Base-by-base conservation (phyloP, 30 jellyfish, hydroid and myxozoan genomes). In the Cassiopea xamachana region DNA sequence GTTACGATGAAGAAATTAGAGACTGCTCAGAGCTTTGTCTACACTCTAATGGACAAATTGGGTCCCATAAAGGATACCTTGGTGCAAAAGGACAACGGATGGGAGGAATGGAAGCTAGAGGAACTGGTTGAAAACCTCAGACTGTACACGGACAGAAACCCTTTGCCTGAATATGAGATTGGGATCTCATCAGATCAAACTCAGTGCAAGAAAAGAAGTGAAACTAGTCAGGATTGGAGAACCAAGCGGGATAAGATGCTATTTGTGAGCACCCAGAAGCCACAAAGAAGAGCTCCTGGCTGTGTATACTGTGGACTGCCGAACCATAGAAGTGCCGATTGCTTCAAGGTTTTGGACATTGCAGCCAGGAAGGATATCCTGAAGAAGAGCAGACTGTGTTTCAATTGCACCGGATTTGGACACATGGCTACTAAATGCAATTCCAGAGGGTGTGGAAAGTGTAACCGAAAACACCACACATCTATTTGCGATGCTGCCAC, bases 361-460 rank as follows among this genome's bases (percentile, higher is more conserved):
- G 80, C 80, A 12, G 58, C n/a, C 19, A 71, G 50, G 15, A 9
- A 15, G 55, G 15, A 79, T 9, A n/a, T 79, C 49, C 7, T 72
- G 17, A 85, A 45, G 67, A 70, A 71, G 47, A 89, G 84, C 60
- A 70, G 75, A 61, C 87, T 89, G 17, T 93, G 96, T 71, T 93
- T 77, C 78, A 93, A 88, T 81, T 89, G 98, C 87, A 79, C 90
- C 39, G 94, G 94, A 7, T 73, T 73, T 12, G 61, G 77, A 19
- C 98, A 94, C 76, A 15, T 87, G 8, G 96, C 88, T 9, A 9
- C 84, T 48, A 78, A 83, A 17, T 94, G 97, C 88, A 71, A 55
- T 14, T 71, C 80, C 51, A 71, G 80, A 71, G 80, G 80, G 10
- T 71, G 80, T 1, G 27, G 55, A 0, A 16, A 71, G 39, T 71